phyloP scores from a whole-genome alignment of 2,797 vertebrate genomes.

The Sebastes kiyomatsui region DNA sequence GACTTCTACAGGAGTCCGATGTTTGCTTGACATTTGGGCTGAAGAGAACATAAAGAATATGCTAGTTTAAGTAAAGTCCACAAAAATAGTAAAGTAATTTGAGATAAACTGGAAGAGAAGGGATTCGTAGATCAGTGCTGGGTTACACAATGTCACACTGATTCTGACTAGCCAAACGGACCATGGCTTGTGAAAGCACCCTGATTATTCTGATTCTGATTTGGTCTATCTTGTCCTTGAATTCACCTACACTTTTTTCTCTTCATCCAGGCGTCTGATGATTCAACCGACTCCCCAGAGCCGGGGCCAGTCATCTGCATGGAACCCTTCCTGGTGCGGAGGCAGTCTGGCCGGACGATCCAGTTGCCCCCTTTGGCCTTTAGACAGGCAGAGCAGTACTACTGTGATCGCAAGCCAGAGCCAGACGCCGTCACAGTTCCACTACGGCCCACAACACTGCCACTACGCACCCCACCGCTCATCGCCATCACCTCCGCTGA shows the following conservation, averaged over 20 bases:
- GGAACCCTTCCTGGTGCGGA: slow-evolving; percentile 90
- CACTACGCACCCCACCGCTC: slow-evolving; percentile 89
- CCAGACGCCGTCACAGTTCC: slow-evolving; percentile 83
- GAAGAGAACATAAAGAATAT: no score
- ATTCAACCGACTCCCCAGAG: slow-evolving; percentile 84
- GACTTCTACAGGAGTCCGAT: no score
- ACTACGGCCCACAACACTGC: slow-evolving; percentile 89
- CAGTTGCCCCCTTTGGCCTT: slow-evolving; percentile 94
- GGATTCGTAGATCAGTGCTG: no score
- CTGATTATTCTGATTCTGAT: background rate
- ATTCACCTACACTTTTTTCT: background rate
- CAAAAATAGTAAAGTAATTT: no score
- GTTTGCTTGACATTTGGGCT: no score
- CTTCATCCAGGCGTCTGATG: slow-evolving; percentile 85
- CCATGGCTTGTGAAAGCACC: no score
- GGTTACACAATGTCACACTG: no score
- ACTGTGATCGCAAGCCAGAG: slow-evolving; percentile 88
- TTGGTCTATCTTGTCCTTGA: background rate
- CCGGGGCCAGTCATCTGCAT: slow-evolving; percentile 82
- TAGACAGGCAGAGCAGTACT: slow-evolving; percentile 91
- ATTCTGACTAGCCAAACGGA: no score
- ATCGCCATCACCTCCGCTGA: slow-evolving; percentile 96
- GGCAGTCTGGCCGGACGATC: slow-evolving; percentile 89
- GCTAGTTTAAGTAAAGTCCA: no score
- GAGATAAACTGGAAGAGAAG: no score